A percentile compares a stretch with the other conserved stretches of the same genome.
Conservation (phyloP, 2,797 vertebrate species). For the Xyrichtys novacula region DNA sequence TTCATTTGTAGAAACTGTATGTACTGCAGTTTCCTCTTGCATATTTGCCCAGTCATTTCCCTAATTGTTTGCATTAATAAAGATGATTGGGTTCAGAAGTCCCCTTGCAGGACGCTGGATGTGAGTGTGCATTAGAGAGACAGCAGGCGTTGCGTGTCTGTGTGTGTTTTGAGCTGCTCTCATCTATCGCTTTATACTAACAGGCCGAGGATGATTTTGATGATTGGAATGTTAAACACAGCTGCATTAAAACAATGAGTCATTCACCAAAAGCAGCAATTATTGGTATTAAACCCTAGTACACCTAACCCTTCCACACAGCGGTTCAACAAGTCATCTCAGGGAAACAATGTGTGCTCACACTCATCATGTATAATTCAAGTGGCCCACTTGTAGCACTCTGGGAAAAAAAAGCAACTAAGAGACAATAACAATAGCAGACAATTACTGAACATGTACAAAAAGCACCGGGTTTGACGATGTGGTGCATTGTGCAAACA, state of each 20-base stretch:
- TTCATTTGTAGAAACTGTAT: constrained; percentile 27
- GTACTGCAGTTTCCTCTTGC: background rate
- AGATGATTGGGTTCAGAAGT: constrained; percentile 63
- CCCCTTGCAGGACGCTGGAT: constrained; percentile 16
- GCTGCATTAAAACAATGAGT: constrained; percentile 82
- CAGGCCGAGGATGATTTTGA: constrained; percentile 53
- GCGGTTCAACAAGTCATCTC: constrained; percentile 69
- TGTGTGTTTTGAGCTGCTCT: constrained; percentile 17
- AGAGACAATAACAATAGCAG: background rate
- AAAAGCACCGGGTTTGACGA: constrained; percentile 17
- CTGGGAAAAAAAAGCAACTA: constrained; percentile 18
- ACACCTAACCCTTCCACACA: constrained; percentile 56
- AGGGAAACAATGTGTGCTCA: constrained; percentile 44
- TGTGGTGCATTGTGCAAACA: constrained; percentile 36
- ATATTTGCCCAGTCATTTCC: constrained; percentile 25
- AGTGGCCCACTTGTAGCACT: constrained; percentile 62
- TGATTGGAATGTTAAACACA: constrained; percentile 74
- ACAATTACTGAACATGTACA: constrained; percentile 34
- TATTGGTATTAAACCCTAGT: constrained; percentile 77
- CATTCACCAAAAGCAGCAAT: constrained; percentile 74
- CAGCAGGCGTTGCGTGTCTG: constrained; percentile 11
- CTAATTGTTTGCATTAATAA: constrained; percentile 63
- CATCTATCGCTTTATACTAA: constrained; percentile 44
- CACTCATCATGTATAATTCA: constrained; percentile 41
- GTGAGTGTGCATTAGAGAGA: constrained; percentile 15